Percentiles rank a stretch among this genome's conserved stretches.
These are phyloP conservation scores for Hanleya hanleyi DNA, from an alignment of 2,888 invertebrate species.

Conservation along the genomic window DNA sequence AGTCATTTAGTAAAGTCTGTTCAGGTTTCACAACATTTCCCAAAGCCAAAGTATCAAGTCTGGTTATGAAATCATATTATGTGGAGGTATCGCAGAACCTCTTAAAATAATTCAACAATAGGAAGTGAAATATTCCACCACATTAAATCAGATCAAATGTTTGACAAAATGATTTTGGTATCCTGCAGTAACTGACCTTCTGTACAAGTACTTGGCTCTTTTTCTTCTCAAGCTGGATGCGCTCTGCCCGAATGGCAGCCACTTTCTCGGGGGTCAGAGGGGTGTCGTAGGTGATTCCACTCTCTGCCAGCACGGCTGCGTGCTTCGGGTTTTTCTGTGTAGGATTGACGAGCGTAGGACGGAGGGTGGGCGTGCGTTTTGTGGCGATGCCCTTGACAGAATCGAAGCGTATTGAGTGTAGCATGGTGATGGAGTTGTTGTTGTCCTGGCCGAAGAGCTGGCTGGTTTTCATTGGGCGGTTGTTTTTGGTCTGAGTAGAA, in stretches of 20 bases:
- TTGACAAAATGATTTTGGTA: neutral
- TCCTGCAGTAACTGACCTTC: neutral
- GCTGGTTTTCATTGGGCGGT: constrained; percentile 83
- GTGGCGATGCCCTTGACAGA: constrained; percentile 81
- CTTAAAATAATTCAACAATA: neutral
- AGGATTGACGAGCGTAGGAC: constrained; percentile 84
- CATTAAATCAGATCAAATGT: neutral
- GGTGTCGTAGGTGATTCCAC: constrained; percentile 87
- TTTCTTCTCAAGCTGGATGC: constrained; percentile 82
- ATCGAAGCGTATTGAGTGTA: constrained; percentile 83
- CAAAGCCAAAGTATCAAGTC: too few species aligned
- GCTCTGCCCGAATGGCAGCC: constrained; percentile 81
- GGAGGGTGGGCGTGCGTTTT: constrained; percentile 80
- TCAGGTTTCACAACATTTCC: too few species aligned
- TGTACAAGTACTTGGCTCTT: constrained; percentile 31
- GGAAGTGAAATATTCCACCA: neutral
- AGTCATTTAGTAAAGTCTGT: too few species aligned
- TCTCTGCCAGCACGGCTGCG: constrained; percentile 86
- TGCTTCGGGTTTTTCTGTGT: constrained; percentile 85
- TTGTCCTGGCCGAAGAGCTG: constrained; percentile 86
- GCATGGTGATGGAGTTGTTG: constrained; percentile 81
- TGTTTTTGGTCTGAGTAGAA: constrained; percentile 78
- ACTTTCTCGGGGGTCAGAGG: constrained; percentile 83
- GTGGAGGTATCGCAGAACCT: neutral
- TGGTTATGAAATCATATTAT: too few species aligned